A percentile compares a stretch with the other conserved stretches of the same genome.
These are phyloP conservation scores for Cotesia typhae DNA, from an alignment of 1,140 invertebrate species.

Conservation along the genomic window DNA sequence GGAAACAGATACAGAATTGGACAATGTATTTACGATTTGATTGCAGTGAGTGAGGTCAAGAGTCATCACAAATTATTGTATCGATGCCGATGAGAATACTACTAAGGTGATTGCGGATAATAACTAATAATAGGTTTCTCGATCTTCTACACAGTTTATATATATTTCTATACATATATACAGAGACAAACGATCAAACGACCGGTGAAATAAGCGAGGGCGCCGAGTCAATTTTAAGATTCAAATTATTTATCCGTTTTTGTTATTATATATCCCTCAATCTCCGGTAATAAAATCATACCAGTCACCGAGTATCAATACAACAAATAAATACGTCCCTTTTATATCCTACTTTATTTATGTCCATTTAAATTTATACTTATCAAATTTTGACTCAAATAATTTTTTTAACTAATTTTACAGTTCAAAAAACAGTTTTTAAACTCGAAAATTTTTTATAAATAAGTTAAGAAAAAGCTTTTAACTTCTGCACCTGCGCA, in stretches of 20 bases:
- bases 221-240: slow-evolving; percentile 31
- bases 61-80: slow-evolving; percentile 53
- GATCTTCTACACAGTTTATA: slow-evolving; percentile 31
- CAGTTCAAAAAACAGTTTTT: too few species aligned
- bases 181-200: background rate
- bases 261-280: slow-evolving; percentile 9
- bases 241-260: slow-evolving; percentile 24
- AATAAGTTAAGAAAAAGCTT: too few species aligned
- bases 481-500: too few species aligned
- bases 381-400: too few species aligned
- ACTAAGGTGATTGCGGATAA: slow-evolving; percentile 57
- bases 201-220: slow-evolving; percentile 2
- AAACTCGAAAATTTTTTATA: too few species aligned
- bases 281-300: slow-evolving; percentile 10
- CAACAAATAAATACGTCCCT: background rate
- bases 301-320: background rate
- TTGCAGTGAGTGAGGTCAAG: slow-evolving; percentile 58
- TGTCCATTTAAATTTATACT: background rate
- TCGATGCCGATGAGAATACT: slow-evolving; percentile 50
- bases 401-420: too few species aligned
- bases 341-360: slow-evolving; percentile 1
- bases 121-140: slow-evolving; percentile 55
- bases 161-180: slow-evolving; percentile 16
- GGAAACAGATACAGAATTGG: slow-evolving; percentile 53
- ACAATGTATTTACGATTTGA: slow-evolving; percentile 58